A percentile compares a stretch with the other conserved stretches of the same genome.
Evolutionary conservation across 1,140 invertebrate species (phyloP).

Genomic region (Ctenoplectra terminalis): DNA sequence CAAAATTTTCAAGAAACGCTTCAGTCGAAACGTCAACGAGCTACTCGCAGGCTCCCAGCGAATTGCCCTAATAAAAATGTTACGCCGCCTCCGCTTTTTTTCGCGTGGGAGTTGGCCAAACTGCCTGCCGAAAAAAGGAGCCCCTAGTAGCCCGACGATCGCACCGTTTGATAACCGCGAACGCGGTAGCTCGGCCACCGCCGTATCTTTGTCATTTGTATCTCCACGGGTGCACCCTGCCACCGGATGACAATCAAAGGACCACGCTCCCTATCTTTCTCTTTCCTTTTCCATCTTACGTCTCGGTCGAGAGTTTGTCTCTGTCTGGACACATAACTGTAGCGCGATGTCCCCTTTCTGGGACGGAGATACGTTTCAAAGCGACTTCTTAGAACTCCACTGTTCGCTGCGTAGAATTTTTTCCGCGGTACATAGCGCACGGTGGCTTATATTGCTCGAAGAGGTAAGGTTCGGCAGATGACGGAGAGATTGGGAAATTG

Average conservation of each 20-base stretch:
- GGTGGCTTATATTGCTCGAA: not conserved
- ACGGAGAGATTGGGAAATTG: not conserved
- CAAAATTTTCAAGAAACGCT: conserved; percentile 44
- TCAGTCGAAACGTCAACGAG: conserved; percentile 58
- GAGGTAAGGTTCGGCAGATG: not conserved
- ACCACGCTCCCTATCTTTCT: conserved; percentile 20
- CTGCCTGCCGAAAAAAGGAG: conserved; percentile 58
- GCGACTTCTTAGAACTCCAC: conserved; percentile 35
- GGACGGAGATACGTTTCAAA: conserved; percentile 46
- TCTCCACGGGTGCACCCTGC: conserved; percentile 74
- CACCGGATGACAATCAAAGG: conserved; percentile 72
- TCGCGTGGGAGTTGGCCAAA: conserved; percentile 70
- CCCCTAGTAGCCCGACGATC: conserved; percentile 68
- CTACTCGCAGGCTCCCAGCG: conserved; percentile 75
- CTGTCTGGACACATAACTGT: conserved; percentile 30
- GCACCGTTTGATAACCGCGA: conserved; percentile 71
- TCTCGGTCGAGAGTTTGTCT: not conserved
- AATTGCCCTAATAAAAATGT: conserved; percentile 82
- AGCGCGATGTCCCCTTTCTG: conserved; percentile 20
- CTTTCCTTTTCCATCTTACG: too few relatives aligned
- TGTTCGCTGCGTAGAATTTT: not conserved
- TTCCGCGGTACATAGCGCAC: not conserved
- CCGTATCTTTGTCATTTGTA: conserved; percentile 80
- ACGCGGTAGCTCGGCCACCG: conserved; percentile 74
- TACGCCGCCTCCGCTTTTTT: conserved; percentile 72